These are phyloP conservation scores for Crotalus tigris DNA, from an alignment of 2,113 vertebrate species.

Conservation along the genomic window DNA sequence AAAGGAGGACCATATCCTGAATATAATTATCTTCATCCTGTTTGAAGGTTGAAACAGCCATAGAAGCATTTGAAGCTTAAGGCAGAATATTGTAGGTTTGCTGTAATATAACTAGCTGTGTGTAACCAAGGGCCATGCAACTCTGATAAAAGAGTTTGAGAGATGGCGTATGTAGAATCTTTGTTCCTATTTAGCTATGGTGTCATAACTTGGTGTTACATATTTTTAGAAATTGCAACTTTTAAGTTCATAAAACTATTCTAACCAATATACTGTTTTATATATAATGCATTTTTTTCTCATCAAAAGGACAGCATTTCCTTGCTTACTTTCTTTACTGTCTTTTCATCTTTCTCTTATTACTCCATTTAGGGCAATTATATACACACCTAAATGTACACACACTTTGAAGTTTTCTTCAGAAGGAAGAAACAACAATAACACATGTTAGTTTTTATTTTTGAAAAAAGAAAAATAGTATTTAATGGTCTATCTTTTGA, in stretches of 20 bases:
- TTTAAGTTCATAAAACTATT: constrained; percentile 44
- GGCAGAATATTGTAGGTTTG: background rate
- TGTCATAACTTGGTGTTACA: background rate
- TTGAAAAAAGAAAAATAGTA: background rate
- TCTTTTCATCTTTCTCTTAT: constrained; percentile 46
- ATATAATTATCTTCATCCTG: background rate
- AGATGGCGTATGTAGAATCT: background rate
- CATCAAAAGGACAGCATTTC: constrained; percentile 41
- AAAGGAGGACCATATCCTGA: background rate
- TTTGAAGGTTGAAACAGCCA: background rate
- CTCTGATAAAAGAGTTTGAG: background rate
- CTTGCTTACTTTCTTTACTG: constrained; percentile 31
- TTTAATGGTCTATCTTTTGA: background rate
- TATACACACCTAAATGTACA: constrained; percentile 18
- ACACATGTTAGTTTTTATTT: constrained; percentile 44
- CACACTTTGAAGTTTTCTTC: constrained; percentile 23
- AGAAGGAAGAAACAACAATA: constrained; percentile 40
- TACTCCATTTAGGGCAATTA: constrained; percentile 45
- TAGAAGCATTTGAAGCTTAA: background rate
- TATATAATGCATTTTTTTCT: background rate
- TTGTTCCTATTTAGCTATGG: background rate
- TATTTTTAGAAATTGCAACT: constrained; percentile 24
- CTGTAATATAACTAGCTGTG: background rate
- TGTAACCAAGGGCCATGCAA: background rate
- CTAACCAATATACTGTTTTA: constrained; percentile 17